Base-by-base conservation (phyloP, 1,140 invertebrate species). In the Orchesella cincta region DNA sequence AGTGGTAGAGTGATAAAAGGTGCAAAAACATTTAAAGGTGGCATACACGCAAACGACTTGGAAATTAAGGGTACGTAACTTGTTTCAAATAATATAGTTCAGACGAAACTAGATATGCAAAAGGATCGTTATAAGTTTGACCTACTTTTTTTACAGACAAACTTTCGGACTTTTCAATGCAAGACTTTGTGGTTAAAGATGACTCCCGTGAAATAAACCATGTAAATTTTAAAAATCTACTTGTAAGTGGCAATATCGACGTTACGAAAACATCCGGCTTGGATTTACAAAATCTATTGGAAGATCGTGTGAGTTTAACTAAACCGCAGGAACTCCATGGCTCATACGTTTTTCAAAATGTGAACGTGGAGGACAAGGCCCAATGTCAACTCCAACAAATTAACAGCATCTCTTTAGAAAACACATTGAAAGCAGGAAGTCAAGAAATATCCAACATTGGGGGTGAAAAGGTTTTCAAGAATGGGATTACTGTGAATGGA, bases 241-340 rank as follows among this genome's bases (percentile, higher is more conserved):
- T 26, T n/a, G 23, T 57, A 18, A 23, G 23, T 18, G 14, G 23
- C 8, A 26, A 57, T 26, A 5, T 57, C 23, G 52, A 57, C 12
- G 8, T 3, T 3, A 14, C 5, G 52, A n/a, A 8, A 12, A 57
- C 14, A 14, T 12, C 12, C 14, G 52, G 23, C 52, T n/a, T 57
- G 23, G 52, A 57, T 57, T 5, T 57, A 18, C 8, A 57, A 18
- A 14, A 3, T 14, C 52, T 57, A 3, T 5, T 57, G 14, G 52
- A 57, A 14, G 23, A 57, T n/a, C 52, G 52, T n/a, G 52, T 57
- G 3, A 57, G 52, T 57, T 57, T 57, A 57, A 57, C 52, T 5
- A 57, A 26, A 57, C 52, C 52, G 12, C 52, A 57, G 23, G 23
- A 57, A 18, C 23, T 57, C 8, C 14, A 18, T 12, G 52, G 52